Percentiles rank a stretch among this genome's conserved stretches.
Evolutionary conservation across 2,888 invertebrate genomes (phyloP).

Genomic region (Drosophila basisetae): DNA sequence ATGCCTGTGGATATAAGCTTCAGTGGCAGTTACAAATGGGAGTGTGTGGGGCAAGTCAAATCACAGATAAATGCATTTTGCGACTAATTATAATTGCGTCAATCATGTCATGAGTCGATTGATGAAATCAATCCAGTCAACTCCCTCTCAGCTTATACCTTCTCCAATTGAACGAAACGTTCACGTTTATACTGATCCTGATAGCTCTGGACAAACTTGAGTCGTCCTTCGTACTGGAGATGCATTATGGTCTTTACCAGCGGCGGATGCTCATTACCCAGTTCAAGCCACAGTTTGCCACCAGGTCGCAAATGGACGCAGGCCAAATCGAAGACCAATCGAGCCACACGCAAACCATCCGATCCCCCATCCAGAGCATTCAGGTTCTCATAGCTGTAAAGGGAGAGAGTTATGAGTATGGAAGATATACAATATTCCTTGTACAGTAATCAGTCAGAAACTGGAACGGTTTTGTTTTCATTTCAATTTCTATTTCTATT

Average conservation of each 20-base stretch:
- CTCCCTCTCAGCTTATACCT: conserved; percentile 67
- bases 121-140: neutral
- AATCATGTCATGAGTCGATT: conserved; percentile 28
- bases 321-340: conserved; percentile 86
- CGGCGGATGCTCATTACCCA: conserved; percentile 87
- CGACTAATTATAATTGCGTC: conserved; percentile 62
- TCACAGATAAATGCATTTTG: conserved; percentile 68
- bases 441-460: neutral
- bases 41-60: conserved; percentile 37
- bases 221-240: conserved; percentile 82
- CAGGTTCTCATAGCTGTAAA: conserved; percentile 88
- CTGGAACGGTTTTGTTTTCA: neutral
- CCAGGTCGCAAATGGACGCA: conserved; percentile 85
- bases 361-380: conserved; percentile 88
- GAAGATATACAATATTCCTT: neutral
- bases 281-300: conserved; percentile 87
- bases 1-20: conserved; percentile 47
- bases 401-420: conserved; percentile 1
- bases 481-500: neutral
- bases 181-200: conserved; percentile 87
- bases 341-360: conserved; percentile 88
- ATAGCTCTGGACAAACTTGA: conserved; percentile 85
- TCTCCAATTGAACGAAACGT: conserved; percentile 87
- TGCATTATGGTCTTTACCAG: conserved; percentile 85
- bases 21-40: conserved; percentile 39